Evolutionary conservation across 2,888 invertebrate species (phyloP).

Genomic region (Lacanobia oleracea): DNA sequence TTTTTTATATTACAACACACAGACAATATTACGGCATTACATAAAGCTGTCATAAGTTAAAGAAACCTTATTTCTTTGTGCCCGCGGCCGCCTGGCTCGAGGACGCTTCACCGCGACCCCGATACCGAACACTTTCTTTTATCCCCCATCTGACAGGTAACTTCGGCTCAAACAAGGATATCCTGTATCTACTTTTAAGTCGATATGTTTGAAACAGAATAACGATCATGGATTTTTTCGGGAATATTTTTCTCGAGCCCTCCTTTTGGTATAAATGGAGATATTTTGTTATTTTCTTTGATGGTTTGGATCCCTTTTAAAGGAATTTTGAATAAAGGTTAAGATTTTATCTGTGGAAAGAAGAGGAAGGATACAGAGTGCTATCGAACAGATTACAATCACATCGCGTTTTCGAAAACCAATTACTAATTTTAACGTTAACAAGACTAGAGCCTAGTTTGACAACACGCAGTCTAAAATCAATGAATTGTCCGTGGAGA

Average conservation of each 20-base stretch:
- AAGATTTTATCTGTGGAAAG: background rate
- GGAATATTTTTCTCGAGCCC: slow-evolving; percentile 8
- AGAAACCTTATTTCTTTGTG: slow-evolving; percentile 65
- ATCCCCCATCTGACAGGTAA: slow-evolving; percentile 75
- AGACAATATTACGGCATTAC: slow-evolving; percentile 17
- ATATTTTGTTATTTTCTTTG: slow-evolving; percentile 24
- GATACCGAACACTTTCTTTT: slow-evolving; percentile 74
- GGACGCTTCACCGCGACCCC: slow-evolving; percentile 73
- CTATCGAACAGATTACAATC: background rate
- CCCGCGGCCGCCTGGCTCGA: slow-evolving; percentile 67
- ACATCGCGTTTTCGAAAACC: background rate
- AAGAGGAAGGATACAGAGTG: background rate
- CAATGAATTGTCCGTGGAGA: slow-evolving; percentile 70
- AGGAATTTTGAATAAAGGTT: background rate
- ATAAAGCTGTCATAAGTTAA: slow-evolving; percentile 45
- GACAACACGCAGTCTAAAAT: slow-evolving; percentile 59
- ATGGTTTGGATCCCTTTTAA: background rate
- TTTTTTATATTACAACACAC: background rate
- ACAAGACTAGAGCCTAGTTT: slow-evolving; percentile 3
- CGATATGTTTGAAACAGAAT: slow-evolving; percentile 67
- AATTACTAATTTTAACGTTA: background rate
- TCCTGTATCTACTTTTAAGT: slow-evolving; percentile 70
- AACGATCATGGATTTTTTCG: slow-evolving; percentile 38
- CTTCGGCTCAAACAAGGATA: slow-evolving; percentile 71
- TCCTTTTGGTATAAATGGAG: slow-evolving; percentile 9